Base-by-base conservation (phyloP, 2,888 invertebrate genomes). In the Lasioglossum figueresi region DNA sequence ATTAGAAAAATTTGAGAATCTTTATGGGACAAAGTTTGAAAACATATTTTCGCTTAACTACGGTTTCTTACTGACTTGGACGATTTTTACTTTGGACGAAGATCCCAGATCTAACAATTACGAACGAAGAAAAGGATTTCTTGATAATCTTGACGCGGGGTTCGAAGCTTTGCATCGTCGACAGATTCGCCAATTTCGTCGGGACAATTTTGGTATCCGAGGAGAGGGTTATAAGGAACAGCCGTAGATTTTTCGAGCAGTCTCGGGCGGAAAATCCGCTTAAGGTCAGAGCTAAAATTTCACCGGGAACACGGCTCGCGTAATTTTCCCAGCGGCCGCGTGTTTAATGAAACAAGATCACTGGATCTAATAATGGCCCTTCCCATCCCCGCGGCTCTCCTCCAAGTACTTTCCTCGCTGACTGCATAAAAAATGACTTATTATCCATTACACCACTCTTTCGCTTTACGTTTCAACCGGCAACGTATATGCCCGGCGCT, bases 361-460 rank as follows among this genome's bases (percentile, higher is more conserved):
- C 66, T 8, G 66, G 66, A 66, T 66, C 66, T 66, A 66, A 66
- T 66, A 66, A 66, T 31, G 34, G 31, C 19, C 19, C 6, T 66
- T 6, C 34, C 34, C 66, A 66, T 66, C 34, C 19, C 66, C 66
- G 34, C 34, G 66, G 31, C 66, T 34, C 31, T 31, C 31, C 63
- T 31, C 16, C 66, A 19, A 66, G 2, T 31, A 66, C 66, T 34
- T 66, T 34, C 66, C 66, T 66, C 66, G 66, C 66, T 34, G 66
- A 34, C 66, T 66, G 66, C 31, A 66, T 66, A 66, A 66, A 31
- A 66, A 66, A 66, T 66, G 31, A 34, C 66, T 66, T 66, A 66
- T 66, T 66, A 66, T 34, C 66, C 66, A 34, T 66, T 66, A 66
- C 34, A 66, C 31, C 34, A 27, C 59, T 31, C 31, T 31, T 31